Percentiles rank a stretch among this genome's conserved stretches.
Conservation (phyloP, 2,113 vertebrate species). For the Catharus fuscescens region DNA sequence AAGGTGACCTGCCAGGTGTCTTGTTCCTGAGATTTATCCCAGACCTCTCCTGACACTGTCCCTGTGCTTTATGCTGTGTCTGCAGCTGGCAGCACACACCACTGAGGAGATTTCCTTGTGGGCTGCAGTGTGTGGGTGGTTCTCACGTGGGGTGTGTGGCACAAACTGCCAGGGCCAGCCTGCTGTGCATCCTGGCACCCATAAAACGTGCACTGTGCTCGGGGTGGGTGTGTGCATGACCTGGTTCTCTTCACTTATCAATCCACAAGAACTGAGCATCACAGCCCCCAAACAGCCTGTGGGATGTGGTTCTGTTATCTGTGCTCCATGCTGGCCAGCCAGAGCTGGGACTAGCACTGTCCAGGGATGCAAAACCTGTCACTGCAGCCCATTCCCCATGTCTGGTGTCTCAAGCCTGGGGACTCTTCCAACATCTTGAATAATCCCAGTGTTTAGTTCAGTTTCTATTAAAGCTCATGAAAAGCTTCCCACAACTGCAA, state of each 20-base stretch:
- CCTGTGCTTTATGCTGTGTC: neutral
- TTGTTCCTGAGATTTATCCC: neutral
- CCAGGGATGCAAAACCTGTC: neutral
- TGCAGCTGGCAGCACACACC: rapidly evolving
- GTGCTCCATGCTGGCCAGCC: neutral
- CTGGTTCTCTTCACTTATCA: neutral
- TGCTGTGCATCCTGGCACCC: rapidly evolving
- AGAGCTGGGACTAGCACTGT: rapidly evolving
- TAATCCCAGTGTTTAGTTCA: neutral
- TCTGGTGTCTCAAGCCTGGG: neutral
- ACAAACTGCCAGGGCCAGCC: neutral
- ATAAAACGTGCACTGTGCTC: neutral
- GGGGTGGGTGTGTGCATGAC: rapidly evolving
- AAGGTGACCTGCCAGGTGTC: neutral
- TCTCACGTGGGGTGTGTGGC: rapidly evolving
- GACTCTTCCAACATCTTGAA: rapidly evolving
- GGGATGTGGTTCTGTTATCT: rapidly evolving
- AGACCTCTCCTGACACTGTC: neutral
- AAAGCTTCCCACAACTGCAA: neutral
- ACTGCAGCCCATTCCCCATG: neutral
- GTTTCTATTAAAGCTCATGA: neutral
- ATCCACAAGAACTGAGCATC: neutral
- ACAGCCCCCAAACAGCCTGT: neutral
- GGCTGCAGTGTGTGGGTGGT: neutral
- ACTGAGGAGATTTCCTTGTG: neutral